phyloP scores from a whole-genome alignment of 2,888 invertebrate species.

The Drosophila maculinotata region DNA sequence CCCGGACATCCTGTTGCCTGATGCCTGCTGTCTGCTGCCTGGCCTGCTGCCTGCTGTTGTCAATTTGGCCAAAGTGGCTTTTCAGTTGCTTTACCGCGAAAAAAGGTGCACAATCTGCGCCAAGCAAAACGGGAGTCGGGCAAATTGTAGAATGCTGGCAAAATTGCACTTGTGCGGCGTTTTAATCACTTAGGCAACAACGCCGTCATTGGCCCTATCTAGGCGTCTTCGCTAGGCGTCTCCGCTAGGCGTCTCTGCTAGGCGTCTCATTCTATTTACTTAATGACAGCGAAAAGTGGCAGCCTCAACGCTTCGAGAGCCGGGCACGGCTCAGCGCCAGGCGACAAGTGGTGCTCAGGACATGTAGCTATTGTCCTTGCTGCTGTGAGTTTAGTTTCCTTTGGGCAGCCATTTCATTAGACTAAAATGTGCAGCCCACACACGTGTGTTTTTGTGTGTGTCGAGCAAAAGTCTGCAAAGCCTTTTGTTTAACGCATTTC shows the following conservation, averaged over 20 bases:
- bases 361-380: constrained; percentile 25
- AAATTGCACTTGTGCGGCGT: constrained; percentile 74
- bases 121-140: constrained; percentile 5
- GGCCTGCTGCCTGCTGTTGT: constrained; percentile 59
- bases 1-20: constrained; percentile 65
- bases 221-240: constrained; percentile 40
- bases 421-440: constrained; percentile 66
- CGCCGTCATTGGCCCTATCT: constrained; percentile 75
- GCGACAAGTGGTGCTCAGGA: constrained; percentile 64
- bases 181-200: constrained; percentile 82
- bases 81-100: constrained; percentile 84
- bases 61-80: constrained; percentile 85
- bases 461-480: constrained; percentile 1
- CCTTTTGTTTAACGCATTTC: constrained; percentile 67
- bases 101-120: constrained; percentile 65
- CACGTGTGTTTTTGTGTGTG: constrained; percentile 17
- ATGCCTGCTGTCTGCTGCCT: background rate
- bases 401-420: constrained; percentile 61
- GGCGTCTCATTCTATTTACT: constrained; percentile 72
- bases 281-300: constrained; percentile 81
- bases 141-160: constrained; percentile 31
- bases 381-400: constrained; percentile 25
- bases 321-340: constrained; percentile 61
- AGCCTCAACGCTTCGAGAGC: constrained; percentile 54
- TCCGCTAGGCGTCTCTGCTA: background rate